phyloP scores from a whole-genome alignment of 2,113 vertebrate species.

The Larimichthys crocea region DNA sequence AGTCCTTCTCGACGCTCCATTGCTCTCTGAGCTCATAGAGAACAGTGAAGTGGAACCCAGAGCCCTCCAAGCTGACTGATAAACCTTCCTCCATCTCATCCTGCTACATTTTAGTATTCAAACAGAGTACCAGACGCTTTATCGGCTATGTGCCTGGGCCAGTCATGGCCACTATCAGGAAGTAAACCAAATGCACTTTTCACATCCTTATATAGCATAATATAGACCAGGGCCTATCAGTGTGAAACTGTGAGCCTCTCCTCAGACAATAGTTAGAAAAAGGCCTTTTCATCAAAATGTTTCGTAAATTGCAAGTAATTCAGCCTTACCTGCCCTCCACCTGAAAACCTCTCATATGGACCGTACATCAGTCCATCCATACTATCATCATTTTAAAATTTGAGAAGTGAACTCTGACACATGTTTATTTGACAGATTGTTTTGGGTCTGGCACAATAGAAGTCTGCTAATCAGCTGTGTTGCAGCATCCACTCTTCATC shows the following conservation, averaged over 20 bases:
- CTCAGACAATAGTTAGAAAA: no score
- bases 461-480: neutral
- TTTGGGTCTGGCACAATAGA: neutral
- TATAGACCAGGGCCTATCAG: neutral
- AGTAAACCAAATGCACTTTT: constrained; percentile 50
- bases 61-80: constrained; percentile 61
- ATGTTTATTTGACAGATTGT: neutral
- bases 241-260: no score
- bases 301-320: no score
- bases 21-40: constrained; percentile 68
- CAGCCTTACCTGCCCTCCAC: no score
- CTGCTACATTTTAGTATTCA: constrained; percentile 63
- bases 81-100: constrained; percentile 58
- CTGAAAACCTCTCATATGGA: neutral
- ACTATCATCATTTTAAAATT: constrained; percentile 1
- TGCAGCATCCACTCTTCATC: neutral
- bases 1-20: constrained; percentile 72
- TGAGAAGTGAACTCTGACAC: neutral
- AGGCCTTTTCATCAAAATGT: no score
- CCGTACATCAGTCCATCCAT: neutral
- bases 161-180: constrained; percentile 44
- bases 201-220: neutral
- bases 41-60: constrained; percentile 80
- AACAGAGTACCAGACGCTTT: constrained; percentile 44
- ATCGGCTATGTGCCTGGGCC: constrained; percentile 46